A percentile compares a stretch with the other conserved stretches of the same genome.
Evolutionary conservation across 2,113 vertebrate species (phyloP).

Genomic region (Phalacrocorax aristotelis): DNA sequence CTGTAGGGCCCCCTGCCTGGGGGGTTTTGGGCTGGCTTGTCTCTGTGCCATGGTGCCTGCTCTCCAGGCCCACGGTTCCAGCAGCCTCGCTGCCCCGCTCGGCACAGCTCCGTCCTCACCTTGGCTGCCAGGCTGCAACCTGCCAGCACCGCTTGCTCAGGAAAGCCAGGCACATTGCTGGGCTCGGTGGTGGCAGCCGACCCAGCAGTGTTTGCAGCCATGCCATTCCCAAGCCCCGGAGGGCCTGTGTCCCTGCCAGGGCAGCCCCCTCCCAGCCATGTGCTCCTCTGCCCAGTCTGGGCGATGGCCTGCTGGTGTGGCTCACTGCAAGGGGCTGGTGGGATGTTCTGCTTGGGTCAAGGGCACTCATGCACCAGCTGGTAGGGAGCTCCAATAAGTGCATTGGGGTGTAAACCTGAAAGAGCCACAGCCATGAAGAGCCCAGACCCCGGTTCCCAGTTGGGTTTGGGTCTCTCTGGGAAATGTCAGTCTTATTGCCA

Average conservation of each 20-base stretch:
- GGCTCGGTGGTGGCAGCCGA: accelerated
- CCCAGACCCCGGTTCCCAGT: neutral
- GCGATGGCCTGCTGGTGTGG: accelerated
- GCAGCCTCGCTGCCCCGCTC: accelerated
- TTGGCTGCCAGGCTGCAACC: neutral
- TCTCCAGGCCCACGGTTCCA: neutral
- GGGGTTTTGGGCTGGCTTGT: neutral
- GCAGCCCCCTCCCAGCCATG: neutral
- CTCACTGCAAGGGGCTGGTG: neutral
- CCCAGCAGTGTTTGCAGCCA: accelerated
- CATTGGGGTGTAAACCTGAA: neutral
- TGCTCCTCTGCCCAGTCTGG: neutral
- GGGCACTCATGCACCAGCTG: neutral
- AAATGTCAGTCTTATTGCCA: neutral
- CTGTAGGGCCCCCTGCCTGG: accelerated
- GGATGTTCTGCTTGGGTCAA: too few relatives aligned
- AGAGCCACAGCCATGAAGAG: neutral
- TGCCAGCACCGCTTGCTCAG: neutral
- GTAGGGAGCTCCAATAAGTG: neutral
- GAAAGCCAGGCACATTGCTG: neutral
- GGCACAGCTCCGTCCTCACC: neutral
- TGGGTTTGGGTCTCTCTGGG: neutral
- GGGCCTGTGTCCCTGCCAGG: neutral
- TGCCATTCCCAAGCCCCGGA: neutral
- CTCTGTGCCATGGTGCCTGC: accelerated